These are phyloP conservation scores for Camelus dromedarius DNA, from an alignment of 2,113 vertebrate species.

Conservation along the genomic window DNA sequence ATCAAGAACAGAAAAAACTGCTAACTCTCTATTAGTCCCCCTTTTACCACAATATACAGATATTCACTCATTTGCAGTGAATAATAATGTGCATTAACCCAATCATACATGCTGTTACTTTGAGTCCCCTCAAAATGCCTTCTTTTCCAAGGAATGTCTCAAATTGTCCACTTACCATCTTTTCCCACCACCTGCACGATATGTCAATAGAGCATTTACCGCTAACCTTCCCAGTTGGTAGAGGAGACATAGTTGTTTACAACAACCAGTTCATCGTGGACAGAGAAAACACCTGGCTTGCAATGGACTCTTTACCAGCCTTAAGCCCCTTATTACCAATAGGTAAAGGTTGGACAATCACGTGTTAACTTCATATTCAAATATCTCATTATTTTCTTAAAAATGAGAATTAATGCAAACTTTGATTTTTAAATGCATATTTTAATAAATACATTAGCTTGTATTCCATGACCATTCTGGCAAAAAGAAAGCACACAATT, in stretches of 20 bases:
- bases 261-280: not conserved
- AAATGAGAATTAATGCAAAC: not conserved
- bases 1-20: not conserved
- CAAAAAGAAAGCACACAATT: not conserved
- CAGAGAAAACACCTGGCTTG: not conserved
- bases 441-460: not conserved
- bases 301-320: not conserved
- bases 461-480: not conserved
- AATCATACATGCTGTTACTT: not conserved
- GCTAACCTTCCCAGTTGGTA: not conserved
- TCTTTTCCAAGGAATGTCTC: not conserved
- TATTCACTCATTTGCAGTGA: not conserved
- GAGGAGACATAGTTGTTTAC: not conserved
- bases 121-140: not conserved
- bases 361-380: not conserved
- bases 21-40: not conserved
- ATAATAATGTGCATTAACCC: not conserved
- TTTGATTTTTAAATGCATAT: not conserved
- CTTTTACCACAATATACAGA: not conserved
- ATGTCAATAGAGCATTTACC: not conserved
- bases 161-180: not conserved
- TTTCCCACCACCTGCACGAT: not conserved
- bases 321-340: not conserved
- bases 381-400: not conserved
- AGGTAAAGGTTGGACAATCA: not conserved